Evolutionary conservation across 2,888 invertebrate species (phyloP).

Genomic region (Tipula unca): DNA sequence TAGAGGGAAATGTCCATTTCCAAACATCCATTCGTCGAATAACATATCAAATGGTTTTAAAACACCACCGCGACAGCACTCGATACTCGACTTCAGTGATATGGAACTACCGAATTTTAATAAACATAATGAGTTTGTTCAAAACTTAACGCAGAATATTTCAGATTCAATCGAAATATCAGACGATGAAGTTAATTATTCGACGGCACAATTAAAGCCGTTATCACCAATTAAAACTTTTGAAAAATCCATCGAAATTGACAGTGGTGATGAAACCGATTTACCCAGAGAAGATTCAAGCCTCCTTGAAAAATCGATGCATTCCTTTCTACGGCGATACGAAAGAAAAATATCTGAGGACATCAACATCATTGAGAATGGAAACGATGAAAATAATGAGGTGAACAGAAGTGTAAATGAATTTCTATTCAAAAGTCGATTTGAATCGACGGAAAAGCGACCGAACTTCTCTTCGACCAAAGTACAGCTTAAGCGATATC

Average conservation of each 20-base stretch:
- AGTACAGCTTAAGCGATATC: neutral
- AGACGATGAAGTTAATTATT: constrained; percentile 22
- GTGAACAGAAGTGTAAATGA: neutral
- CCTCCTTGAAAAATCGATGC: neutral
- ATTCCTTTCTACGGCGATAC: neutral
- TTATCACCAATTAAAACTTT: neutral
- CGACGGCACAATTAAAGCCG: constrained; percentile 14
- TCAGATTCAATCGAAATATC: constrained; percentile 21
- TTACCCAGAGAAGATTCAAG: neutral
- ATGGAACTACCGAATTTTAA: neutral
- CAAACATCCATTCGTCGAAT: neutral
- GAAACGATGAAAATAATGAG: neutral
- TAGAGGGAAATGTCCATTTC: neutral
- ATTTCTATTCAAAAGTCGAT: neutral
- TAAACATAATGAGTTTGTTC: neutral
- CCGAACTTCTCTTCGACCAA: neutral
- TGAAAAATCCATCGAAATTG: neutral
- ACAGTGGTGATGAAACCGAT: neutral
- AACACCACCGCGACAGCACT: neutral
- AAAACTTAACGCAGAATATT: neutral
- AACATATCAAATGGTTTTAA: neutral
- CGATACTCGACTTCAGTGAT: neutral
- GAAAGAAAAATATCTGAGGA: neutral
- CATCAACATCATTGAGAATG: neutral
- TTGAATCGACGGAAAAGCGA: neutral